phyloP scores from a whole-genome alignment of 1,140 invertebrate genomes.

The Orchesella cincta region DNA sequence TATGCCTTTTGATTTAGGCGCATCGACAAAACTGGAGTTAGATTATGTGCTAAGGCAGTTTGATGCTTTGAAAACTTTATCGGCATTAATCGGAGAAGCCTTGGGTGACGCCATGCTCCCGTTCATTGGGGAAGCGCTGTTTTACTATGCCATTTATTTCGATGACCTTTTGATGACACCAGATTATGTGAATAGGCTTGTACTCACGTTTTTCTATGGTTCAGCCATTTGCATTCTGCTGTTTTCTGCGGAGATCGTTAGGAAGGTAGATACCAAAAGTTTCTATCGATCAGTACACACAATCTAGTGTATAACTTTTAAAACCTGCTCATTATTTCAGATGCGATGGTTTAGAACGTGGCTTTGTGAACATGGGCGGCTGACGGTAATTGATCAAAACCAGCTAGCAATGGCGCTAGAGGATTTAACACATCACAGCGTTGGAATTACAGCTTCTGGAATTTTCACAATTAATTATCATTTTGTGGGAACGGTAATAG shows the following conservation, averaged over 20 bases:
- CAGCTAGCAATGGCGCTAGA: not conserved
- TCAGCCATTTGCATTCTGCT: constrained; percentile 3
- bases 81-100: constrained; percentile 4
- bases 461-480: constrained; percentile 7
- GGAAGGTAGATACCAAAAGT: not conserved
- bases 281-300: not conserved
- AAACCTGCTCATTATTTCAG: not conserved
- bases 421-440: not conserved
- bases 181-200: not conserved
- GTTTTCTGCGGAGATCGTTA: constrained; percentile 14
- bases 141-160: constrained; percentile 19
- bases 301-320: not conserved
- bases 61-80: not conserved
- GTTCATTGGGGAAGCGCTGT: constrained; percentile 1
- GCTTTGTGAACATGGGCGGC: not conserved
- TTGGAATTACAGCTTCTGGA: constrained; percentile 4
- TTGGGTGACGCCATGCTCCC: not conserved
- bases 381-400: not conserved
- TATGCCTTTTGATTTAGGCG: not conserved
- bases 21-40: not conserved
- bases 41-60: not conserved
- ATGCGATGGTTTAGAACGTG: constrained; percentile 6
- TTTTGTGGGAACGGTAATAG: constrained; percentile 14
- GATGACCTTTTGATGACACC: not conserved
- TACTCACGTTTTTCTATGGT: constrained; percentile 10